Evolutionary conservation across 1,140 invertebrate genomes (phyloP).

Genomic region (Dendroctonus valens): DNA sequence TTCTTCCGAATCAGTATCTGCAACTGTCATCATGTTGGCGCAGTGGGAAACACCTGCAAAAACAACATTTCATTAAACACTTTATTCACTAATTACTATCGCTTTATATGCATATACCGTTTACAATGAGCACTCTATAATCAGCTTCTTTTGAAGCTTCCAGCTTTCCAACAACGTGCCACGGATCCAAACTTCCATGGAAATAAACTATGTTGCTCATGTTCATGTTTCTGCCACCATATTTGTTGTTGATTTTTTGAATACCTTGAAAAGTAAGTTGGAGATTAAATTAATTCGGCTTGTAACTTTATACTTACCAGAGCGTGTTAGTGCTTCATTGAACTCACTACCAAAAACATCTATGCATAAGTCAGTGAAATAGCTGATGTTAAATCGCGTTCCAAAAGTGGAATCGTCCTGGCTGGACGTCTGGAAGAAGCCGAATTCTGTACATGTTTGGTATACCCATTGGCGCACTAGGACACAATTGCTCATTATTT

Average conservation of each 20-base stretch:
- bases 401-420: slow-evolving; percentile 65
- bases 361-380: slow-evolving; percentile 64
- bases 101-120: background rate
- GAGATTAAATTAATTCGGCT: no score
- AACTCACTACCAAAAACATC: slow-evolving; percentile 60
- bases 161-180: slow-evolving; percentile 62
- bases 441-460: slow-evolving; percentile 83
- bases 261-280: slow-evolving; percentile 46
- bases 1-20: slow-evolving; percentile 54
- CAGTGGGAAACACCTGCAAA: slow-evolving; percentile 69
- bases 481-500: slow-evolving; percentile 11
- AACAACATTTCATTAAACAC: slow-evolving; percentile 7
- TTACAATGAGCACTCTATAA: slow-evolving; percentile 46
- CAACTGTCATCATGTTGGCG: slow-evolving; percentile 64
- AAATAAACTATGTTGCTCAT: slow-evolving; percentile 64
- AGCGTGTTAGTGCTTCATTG: slow-evolving; percentile 5
- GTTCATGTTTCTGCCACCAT: slow-evolving; percentile 58
- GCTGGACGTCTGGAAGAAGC: slow-evolving; percentile 75
- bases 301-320: background rate
- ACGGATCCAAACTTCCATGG: slow-evolving; percentile 65
- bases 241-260: slow-evolving; percentile 60
- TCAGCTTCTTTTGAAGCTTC: slow-evolving; percentile 52
- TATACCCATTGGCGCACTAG: slow-evolving; percentile 71
- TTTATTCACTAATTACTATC: no score
- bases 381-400: slow-evolving; percentile 56